Evolutionary conservation across 2,113 vertebrate species (phyloP).

Genomic region (Antechinus flavipes): DNA sequence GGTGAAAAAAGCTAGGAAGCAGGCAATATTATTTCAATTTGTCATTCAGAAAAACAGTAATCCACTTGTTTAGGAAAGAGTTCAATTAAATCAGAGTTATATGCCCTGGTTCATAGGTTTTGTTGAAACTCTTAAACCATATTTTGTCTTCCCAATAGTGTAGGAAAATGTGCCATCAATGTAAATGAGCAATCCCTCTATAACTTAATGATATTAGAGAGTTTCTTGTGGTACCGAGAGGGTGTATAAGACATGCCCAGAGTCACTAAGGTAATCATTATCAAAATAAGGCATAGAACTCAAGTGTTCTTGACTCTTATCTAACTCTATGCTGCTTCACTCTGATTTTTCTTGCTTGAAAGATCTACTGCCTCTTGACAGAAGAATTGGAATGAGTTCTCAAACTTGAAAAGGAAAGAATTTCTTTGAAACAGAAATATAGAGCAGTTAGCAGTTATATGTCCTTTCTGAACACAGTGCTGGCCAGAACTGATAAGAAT

Average conservation of each 20-base stretch:
- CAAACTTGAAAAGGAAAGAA: background rate
- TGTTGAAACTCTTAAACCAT: background rate
- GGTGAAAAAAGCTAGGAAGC: background rate
- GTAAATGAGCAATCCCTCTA: background rate
- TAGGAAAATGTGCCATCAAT: background rate
- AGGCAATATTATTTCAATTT: background rate
- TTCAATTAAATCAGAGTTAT: too few species aligned
- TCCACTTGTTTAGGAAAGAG: background rate
- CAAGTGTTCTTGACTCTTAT: background rate
- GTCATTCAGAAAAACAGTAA: background rate
- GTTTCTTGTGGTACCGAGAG: background rate
- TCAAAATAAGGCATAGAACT: background rate
- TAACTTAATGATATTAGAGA: background rate
- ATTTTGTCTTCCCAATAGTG: background rate
- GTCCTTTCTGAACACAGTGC: fast-evolving
- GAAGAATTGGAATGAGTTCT: background rate
- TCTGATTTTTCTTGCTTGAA: background rate
- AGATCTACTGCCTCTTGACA: background rate
- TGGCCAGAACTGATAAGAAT: background rate
- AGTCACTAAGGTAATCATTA: background rate
- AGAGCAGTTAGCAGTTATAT: background rate
- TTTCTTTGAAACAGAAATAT: background rate
- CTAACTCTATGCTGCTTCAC: background rate
- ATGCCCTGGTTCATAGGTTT: background rate
- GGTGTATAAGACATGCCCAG: background rate